Evolutionary conservation across 2,797 vertebrate genomes (phyloP), one percentile per base, ranked within the genome.

Genomic region (Halcyon badia): DNA sequence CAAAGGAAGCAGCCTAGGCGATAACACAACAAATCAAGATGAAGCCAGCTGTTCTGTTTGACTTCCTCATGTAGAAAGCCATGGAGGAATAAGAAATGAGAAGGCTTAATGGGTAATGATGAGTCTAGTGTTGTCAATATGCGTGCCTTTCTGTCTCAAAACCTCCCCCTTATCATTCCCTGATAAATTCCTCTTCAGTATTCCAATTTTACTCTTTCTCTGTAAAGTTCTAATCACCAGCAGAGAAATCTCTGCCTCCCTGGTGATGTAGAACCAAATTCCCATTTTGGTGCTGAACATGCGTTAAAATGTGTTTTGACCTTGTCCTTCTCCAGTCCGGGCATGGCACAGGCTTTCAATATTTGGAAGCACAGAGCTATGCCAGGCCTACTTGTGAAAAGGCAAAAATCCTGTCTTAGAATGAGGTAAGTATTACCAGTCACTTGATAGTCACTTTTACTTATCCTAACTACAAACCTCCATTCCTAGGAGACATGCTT

Each of bases 121-220:
- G 56, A 24, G 1, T 62, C 82, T 70, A 42, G 12, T 0, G 0
- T 22, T 71, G 33, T 35, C 4, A 2, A 8, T 57, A 44, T 18
- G 3, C 14, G 13, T 49, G 28, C 11, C 28, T 75, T 83, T 83
- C 49, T 0, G 1, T 39, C 30, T 10, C 70, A 83, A 66, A 54
- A 79, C 33, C 33, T 78, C 65, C 5, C 7, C 13, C 20, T 73
- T 69, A 37, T 49, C 6, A 37, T 41, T 87, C 19, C 49, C 28
- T 69, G 35, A 18, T 83, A 87, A 62, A 80, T 42, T 60, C 2
- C 21, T 46, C 22, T n/a, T 78, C 33, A 88, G 13, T 22, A 57
- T 3, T 44, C 6, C 41, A 31, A 14, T 51, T 26, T 61, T 58
- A 44, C 18, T 80, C 64, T 69, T 71, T 14, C 39, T 71, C 14